Percentiles rank a stretch among this genome's conserved stretches.
phyloP scores from a whole-genome alignment of 1,140 invertebrate species.

The Drosophila repletoides region DNA sequence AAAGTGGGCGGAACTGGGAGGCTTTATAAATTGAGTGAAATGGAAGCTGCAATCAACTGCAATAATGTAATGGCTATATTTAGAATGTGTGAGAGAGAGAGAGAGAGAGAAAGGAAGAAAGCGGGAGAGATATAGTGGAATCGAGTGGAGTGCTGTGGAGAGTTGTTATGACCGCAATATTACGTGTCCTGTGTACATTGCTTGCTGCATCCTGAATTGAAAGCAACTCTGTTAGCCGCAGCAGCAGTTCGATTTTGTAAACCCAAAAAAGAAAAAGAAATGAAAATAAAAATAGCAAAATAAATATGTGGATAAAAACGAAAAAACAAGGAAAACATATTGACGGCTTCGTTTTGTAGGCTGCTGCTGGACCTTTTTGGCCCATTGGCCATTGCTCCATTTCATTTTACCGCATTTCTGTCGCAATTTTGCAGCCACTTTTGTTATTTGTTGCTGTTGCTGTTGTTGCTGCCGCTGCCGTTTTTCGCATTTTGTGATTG shows the following conservation, averaged over 20 bases:
- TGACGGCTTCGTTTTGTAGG: conserved; percentile 28
- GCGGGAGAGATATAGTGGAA: too few species aligned
- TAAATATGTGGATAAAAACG: too few species aligned
- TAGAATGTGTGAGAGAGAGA: neutral
- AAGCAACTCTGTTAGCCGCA: conserved; percentile 27
- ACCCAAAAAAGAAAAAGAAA: neutral
- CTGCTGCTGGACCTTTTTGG: neutral
- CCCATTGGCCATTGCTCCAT: conserved; percentile 31
- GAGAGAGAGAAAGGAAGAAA: neutral
- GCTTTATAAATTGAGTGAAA: conserved; percentile 31
- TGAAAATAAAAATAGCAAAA: neutral
- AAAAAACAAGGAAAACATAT: conserved; percentile 38
- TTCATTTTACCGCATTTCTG: conserved; percentile 66
- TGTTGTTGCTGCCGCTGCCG: conserved; percentile 3
- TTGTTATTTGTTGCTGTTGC: conserved; percentile 25
- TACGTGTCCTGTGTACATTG: conserved; percentile 35
- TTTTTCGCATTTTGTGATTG: conserved; percentile 58
- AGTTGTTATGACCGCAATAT: conserved; percentile 38
- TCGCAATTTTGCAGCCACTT: conserved; percentile 53
- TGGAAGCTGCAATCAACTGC: conserved; percentile 69
- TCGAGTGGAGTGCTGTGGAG: too few species aligned
- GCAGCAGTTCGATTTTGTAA: conserved; percentile 51
- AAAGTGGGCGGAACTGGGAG: neutral
- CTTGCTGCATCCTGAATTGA: conserved; percentile 25
- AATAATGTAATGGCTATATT: conserved; percentile 75